These are phyloP conservation scores for Triops cancriformis DNA, from an alignment of 1,140 invertebrate species.

Conservation along the genomic window DNA sequence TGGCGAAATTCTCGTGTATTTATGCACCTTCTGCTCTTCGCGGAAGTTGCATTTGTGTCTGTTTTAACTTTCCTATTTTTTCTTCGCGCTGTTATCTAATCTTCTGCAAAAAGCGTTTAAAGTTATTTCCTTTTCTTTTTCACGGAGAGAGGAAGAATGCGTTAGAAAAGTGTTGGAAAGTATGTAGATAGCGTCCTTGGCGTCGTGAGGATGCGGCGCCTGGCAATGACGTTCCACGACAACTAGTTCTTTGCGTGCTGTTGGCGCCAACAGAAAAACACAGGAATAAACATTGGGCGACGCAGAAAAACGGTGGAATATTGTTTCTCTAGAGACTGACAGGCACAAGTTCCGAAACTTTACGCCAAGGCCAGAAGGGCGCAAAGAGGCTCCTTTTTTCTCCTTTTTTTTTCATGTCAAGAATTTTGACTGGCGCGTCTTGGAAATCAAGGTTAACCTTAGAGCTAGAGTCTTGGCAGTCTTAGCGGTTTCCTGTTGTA, in stretches of 20 bases:
- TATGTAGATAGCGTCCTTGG: conserved; percentile 13
- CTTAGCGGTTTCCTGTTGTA: neutral
- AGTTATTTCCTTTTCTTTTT: neutral
- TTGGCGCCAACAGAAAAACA: neutral
- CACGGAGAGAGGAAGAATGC: neutral
- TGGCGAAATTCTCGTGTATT: too few relatives aligned
- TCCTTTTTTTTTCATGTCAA: too few relatives aligned
- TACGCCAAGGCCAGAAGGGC: neutral
- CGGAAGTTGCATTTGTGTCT: too few relatives aligned
- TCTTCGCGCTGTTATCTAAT: too few relatives aligned
- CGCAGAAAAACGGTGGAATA: neutral
- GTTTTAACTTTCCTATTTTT: too few relatives aligned
- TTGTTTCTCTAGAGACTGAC: neutral
- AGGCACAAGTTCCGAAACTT: neutral
- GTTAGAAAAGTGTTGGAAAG: neutral
- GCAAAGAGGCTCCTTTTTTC: too few relatives aligned
- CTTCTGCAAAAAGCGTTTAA: neutral
- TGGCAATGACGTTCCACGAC: conserved; percentile 10
- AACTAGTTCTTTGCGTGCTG: neutral
- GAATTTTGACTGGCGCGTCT: neutral
- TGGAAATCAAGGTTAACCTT: neutral
- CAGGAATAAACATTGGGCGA: neutral
- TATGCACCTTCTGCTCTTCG: too few relatives aligned
- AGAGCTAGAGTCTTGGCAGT: neutral
- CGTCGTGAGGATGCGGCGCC: neutral